These are phyloP conservation scores for Leptonema lineaticorne DNA, from an alignment of 1,140 invertebrate genomes.

Conservation along the genomic window DNA sequence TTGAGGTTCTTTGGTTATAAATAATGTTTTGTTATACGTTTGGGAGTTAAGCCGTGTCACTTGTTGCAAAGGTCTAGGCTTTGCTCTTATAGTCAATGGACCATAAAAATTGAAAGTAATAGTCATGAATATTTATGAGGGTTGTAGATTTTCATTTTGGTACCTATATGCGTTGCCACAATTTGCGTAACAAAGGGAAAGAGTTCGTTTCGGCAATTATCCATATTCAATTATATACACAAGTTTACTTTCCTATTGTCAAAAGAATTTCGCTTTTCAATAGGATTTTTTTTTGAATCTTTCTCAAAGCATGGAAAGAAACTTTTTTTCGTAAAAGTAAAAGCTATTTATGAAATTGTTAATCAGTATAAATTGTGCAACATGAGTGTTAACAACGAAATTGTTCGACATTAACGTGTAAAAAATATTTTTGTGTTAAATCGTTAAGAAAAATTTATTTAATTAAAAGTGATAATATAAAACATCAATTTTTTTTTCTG, in stretches of 20 bases:
- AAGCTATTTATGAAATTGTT: not conserved
- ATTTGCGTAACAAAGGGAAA: constrained; percentile 36
- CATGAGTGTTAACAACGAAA: too few species aligned
- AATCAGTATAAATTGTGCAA: constrained; percentile 7
- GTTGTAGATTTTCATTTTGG: constrained; percentile 16
- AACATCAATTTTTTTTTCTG: too few species aligned
- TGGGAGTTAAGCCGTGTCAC: constrained; percentile 18
- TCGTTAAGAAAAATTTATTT: too few species aligned
- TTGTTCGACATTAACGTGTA: too few species aligned
- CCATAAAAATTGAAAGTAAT: constrained; percentile 41
- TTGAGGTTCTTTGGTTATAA: constrained; percentile 18
- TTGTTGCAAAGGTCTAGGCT: constrained; percentile 33
- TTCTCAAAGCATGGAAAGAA: not conserved
- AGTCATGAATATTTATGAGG: constrained; percentile 41
- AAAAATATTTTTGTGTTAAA: too few species aligned
- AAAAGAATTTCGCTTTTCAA: not conserved
- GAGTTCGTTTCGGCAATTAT: not conserved
- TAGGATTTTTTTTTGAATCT: not conserved
- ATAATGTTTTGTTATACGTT: constrained; percentile 20
- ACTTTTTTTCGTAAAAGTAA: constrained; percentile 7
- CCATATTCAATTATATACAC: not conserved
- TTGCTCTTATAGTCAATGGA: constrained; percentile 31
- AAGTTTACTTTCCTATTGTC: not conserved
- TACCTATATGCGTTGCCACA: constrained; percentile 24
- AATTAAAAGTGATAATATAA: too few species aligned